Base-by-base conservation (phyloP, 2,113 vertebrate species). In the Ictalurus punctatus region DNA sequence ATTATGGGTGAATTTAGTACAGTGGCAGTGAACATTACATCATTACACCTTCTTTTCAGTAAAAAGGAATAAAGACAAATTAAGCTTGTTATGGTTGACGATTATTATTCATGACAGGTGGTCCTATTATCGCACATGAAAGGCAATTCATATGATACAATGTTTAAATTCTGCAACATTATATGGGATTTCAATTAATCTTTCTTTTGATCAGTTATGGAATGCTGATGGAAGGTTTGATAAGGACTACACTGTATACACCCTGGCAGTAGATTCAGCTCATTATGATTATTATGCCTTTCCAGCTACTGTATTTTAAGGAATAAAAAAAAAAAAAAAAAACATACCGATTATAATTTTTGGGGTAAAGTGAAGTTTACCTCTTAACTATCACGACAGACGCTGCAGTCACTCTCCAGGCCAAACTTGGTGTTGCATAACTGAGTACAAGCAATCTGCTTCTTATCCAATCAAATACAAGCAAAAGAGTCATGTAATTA, bases 221-320 rank as follows among this genome's bases (percentile, higher is more conserved):
- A 16, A 56, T 19, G 40, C 23, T 48, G 25, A 80, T 54, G 52
- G 2, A 81, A 30, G 27, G 30, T 81, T 56, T 56, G 13, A 54
- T 30, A 56, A 81, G n/a, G 27, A 34, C 30, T 85, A 54, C 17
- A 85, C 19, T 71, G 67, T 73, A 85, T 52, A 86, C n/a, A 86
- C 4, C 30, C 30, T 56, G 52, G 48, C 16, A 56, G 48, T 13
- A 56, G 2, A 6, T 56, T 80, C 27, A 56, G 6, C n/a, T 19
- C 27, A 8, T 80, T 56, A 54, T n/a, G n/a, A 27, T 54, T n/a
- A 79, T 48, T 78, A 78, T 48, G 40, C 23, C 21, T 54, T 79
- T 56, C 48, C 48, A 80, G 16, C 13, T 56, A 56, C 52, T 6
- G 19, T 17, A 2, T 19, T 78, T 78, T 14, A 78, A 27, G 74